These are phyloP conservation scores for Philereme vetulata DNA, from an alignment of 2,888 invertebrate species.

Conservation along the genomic window DNA sequence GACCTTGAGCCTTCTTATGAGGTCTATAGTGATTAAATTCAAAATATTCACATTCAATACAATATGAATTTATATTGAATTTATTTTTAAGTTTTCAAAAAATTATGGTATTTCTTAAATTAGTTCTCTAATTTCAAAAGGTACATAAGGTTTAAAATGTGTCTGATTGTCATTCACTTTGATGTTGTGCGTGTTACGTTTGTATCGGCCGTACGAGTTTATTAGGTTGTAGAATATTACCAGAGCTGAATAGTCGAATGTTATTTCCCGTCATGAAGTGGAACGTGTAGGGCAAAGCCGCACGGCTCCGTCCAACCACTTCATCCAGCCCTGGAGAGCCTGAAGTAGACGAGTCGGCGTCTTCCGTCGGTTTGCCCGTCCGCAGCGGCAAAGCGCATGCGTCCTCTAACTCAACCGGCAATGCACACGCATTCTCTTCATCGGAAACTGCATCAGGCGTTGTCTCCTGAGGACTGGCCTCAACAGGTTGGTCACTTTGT, in stretches of 20 bases:
- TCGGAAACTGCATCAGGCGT: background rate
- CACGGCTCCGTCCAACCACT: conserved; percentile 53
- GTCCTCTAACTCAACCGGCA: background rate
- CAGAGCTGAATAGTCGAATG: conserved; percentile 85
- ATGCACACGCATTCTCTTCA: background rate
- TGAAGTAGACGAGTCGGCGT: conserved; percentile 2
- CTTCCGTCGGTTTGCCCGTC: background rate
- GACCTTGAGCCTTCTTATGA: too few relatives aligned
- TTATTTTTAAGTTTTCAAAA: too few relatives aligned
- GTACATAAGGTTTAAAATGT: too few relatives aligned
- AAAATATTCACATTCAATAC: too few relatives aligned
- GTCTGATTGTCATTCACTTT: too few relatives aligned
- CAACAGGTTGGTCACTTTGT: conserved; percentile 11
- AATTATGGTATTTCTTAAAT: too few relatives aligned
- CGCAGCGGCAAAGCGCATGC: background rate
- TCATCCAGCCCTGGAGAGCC: conserved; percentile 21
- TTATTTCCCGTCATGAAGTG: conserved; percentile 93
- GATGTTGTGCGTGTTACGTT: too few relatives aligned
- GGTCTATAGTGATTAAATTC: too few relatives aligned
- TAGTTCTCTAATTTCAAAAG: too few relatives aligned
- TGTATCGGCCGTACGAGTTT: too few relatives aligned
- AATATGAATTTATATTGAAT: too few relatives aligned
- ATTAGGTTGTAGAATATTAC: conserved; percentile 34
- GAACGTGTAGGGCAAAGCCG: conserved; percentile 86
- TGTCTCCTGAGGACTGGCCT: background rate